Base-by-base conservation (phyloP, 2,888 invertebrate species). In the Epinotia demarniana region DNA sequence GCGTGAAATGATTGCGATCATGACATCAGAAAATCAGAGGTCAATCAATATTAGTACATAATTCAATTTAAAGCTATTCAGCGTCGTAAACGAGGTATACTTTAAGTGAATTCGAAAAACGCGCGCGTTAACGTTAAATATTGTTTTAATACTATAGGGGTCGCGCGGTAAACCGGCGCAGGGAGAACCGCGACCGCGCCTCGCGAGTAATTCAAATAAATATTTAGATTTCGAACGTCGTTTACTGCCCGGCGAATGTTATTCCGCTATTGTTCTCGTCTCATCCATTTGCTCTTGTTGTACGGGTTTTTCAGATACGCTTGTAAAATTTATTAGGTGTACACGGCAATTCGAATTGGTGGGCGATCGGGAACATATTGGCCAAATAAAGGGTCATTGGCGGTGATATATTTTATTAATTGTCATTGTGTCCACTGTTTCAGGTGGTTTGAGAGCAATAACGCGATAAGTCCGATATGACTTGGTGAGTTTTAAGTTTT, bases 171-270 rank as follows among this genome's bases (percentile, higher is more conserved):
- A 63, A 66, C 75, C 77, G 60, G 77, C 78, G 81, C 46, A 81
- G 6, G 60, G 27, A 16, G 79, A 79, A 76, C 80, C 79, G 78
- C 73, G 76, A 76, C 80, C 78, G 76, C 78, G 43, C 61, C 23
- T 53, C 39, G 43, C 58, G 76, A 74, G 81, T 84, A 84, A 86
- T 84, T 86, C 86, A 87, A 86, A 87, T 87, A 88, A 86, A 87
- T 85, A 87, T 87, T 87, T 88, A 87, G 85, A 86, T 87, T 87
- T 81, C 77, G 80, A 83, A 81, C 84, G 82, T 82, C 83, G 81
- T 84, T 87, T 86, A 84, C 82, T 85, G 85, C 82, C 81, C 80
- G 73, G 83, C 81, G 82, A 83, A 86, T 84, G 85, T 84, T 87
- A 84, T 85, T 82, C 82, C 72, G 81, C 87, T 83, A 88, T 89